Conservation (phyloP, 1,140 invertebrate genomes). For the Lucilia sericata region DNA sequence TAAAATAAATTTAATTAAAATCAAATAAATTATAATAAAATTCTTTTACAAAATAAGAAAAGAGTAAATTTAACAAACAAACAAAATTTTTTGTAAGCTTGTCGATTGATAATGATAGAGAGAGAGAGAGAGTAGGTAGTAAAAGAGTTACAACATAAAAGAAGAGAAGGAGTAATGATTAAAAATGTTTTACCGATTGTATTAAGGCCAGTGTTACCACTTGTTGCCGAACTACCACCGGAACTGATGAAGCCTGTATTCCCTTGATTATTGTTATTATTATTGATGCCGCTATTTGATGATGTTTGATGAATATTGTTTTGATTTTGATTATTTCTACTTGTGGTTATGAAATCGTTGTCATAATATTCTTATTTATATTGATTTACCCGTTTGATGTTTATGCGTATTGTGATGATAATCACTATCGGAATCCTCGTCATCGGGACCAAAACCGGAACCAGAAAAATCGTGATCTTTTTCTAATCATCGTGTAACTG, state of each 20-base stretch:
- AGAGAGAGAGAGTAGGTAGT: too few relatives aligned
- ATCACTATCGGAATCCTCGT: constrained; percentile 71
- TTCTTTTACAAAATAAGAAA: neutral
- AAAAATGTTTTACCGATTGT: constrained; percentile 64
- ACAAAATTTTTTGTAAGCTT: neutral
- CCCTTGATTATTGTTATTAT: constrained; percentile 55
- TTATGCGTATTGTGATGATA: constrained; percentile 49
- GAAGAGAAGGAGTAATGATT: constrained; percentile 5
- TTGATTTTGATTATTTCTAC: constrained; percentile 47
- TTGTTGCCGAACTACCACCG: constrained; percentile 60
- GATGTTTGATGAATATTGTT: constrained; percentile 55
- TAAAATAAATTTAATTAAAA: neutral
- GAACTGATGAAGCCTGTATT: constrained; percentile 61
- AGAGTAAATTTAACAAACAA: neutral
- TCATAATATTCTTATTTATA: constrained; percentile 54
- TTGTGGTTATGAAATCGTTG: constrained; percentile 56
- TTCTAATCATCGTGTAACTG: constrained; percentile 70
- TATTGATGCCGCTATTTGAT: constrained; percentile 67
- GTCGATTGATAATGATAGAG: too few relatives aligned
- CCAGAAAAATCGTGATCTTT: constrained; percentile 78
- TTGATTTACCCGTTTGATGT: constrained; percentile 53
- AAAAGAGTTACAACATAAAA: neutral
- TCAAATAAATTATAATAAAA: neutral
- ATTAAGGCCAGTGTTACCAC: constrained; percentile 56
- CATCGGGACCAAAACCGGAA: constrained; percentile 77